phyloP scores from a whole-genome alignment of 2,888 invertebrate species.

The Tethea ocularis region DNA sequence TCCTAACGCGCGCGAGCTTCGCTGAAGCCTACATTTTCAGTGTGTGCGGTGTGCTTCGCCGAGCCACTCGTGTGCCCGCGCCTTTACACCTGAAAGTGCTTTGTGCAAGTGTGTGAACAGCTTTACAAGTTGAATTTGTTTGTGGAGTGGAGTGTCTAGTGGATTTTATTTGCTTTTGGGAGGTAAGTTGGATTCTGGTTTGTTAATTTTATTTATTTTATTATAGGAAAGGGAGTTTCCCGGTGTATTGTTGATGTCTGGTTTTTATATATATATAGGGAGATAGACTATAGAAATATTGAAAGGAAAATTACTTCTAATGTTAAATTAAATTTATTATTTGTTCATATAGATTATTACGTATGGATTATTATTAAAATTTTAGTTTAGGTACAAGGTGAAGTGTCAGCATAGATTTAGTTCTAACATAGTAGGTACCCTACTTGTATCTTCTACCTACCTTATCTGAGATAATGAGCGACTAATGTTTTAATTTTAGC shows the following conservation, averaged over 20 bases:
- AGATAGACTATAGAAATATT: no score
- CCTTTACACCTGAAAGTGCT: slow-evolving; percentile 15
- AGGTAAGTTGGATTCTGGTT: background rate
- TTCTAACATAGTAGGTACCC: no score
- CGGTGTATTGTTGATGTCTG: background rate
- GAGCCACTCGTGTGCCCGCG: slow-evolving; percentile 30
- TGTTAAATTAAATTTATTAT: no score
- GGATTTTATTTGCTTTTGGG: slow-evolving; percentile 21
- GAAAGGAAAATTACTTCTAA: no score
- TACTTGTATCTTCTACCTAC: background rate
- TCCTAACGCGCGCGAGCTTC: slow-evolving; percentile 12
- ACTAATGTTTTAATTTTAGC: no score
- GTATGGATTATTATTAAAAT: no score
- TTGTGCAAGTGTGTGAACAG: slow-evolving; percentile 22
- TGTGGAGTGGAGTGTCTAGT: slow-evolving; percentile 20
- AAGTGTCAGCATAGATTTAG: no score
- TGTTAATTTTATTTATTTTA: background rate
- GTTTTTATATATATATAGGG: no score
- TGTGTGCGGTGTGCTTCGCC: slow-evolving; percentile 33
- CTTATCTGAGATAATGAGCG: background rate
- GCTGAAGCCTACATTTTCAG: slow-evolving; percentile 44
- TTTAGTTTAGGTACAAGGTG: no score
- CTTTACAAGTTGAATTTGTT: slow-evolving; percentile 19
- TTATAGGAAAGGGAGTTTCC: background rate
- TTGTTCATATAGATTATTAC: no score